These are phyloP conservation scores for Matsumyia berberina DNA, from an alignment of 2,888 invertebrate genomes.

Conservation along the genomic window DNA sequence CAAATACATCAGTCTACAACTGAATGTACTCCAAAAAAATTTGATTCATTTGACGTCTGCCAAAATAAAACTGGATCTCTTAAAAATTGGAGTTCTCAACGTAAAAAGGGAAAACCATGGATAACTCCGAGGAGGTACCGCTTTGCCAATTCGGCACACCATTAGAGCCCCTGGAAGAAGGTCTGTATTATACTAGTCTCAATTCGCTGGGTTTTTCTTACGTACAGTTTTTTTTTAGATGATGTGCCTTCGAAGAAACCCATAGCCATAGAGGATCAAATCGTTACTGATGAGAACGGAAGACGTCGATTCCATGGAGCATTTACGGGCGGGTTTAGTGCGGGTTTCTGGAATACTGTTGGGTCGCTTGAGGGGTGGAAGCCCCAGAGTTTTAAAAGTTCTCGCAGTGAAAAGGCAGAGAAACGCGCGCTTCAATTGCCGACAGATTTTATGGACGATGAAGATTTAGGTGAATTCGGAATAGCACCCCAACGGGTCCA, in stretches of 20 bases:
- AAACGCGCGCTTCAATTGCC: slow-evolving; percentile 86
- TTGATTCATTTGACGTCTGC: neutral
- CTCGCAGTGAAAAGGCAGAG: slow-evolving; percentile 88
- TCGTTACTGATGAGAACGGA: slow-evolving; percentile 95
- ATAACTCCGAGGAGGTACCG: slow-evolving; percentile 86
- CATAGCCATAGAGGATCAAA: slow-evolving; percentile 92
- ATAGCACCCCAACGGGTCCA: slow-evolving; percentile 95
- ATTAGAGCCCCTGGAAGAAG: slow-evolving; percentile 93
- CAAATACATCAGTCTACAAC: too few relatives aligned
- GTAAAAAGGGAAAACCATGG: slow-evolving; percentile 17
- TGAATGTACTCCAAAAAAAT: too few relatives aligned
- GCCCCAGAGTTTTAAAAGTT: slow-evolving; percentile 95
- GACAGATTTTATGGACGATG: slow-evolving; percentile 99
- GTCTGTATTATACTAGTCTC: slow-evolving; percentile 84
- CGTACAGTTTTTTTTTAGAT: slow-evolving; percentile 85
- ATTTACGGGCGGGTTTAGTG: slow-evolving; percentile 98
- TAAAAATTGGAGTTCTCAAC: too few relatives aligned
- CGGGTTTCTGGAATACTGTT: slow-evolving; percentile 98
- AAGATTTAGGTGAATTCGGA: slow-evolving; percentile 97
- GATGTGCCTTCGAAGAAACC: slow-evolving; percentile 92
- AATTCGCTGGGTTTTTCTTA: neutral
- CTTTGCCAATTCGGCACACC: slow-evolving; percentile 91
- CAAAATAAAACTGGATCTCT: neutral
- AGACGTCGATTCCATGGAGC: slow-evolving; percentile 98
- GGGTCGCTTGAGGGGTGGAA: slow-evolving; percentile 98